Base-by-base conservation (phyloP, 2,113 vertebrate genomes). In the Redunca redunca region DNA sequence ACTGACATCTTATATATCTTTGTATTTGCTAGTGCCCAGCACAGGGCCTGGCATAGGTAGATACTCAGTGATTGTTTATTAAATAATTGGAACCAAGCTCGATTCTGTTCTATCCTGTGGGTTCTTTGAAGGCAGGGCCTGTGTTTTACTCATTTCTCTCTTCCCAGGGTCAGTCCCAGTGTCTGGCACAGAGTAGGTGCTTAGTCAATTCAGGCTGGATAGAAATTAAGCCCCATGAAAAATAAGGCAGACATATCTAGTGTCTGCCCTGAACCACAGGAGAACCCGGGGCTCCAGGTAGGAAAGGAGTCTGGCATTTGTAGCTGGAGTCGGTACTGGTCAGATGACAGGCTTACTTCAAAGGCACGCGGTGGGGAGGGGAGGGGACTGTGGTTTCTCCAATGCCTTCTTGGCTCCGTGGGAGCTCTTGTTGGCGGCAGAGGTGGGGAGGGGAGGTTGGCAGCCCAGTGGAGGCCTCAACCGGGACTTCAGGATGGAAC, bases 321-420 rank as follows among this genome's bases (percentile, higher is more conserved):
- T 17, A 74, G 89, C 58, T 15, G 43, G 77, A 71, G 23, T 26
- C 84, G 81, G 36, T 64, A 64, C 9, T 1, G 5, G 53, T 90
- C 62, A 90, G 48, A 80, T 84, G 92, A 90, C 90, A 90, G 80
- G 48, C 74, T 95, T 40, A 60, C 94, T 96, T 97, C 94, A 94
- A 94, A 95, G 88, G 57, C 26, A 14, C 5, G 2, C 3, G 15
- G 71, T 53, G 33, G 43, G 36, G 28, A 74, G 21, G 3, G 33
- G 21, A 62, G 7, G 33, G 57, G 81, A 25, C 71, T 95, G 85
- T 21, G 67, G 85, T 91, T 97, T 94, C 86, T 87, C 86, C 52
- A 85, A 78, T 81, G 58, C 64, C 58, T 52, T 88, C 94, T 84
- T 95, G 96, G 80, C 96, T 94, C 87, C 2, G 17, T 90, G 48